Base-by-base conservation (phyloP, 2,797 vertebrate species). In the Spinus olivaceus region DNA sequence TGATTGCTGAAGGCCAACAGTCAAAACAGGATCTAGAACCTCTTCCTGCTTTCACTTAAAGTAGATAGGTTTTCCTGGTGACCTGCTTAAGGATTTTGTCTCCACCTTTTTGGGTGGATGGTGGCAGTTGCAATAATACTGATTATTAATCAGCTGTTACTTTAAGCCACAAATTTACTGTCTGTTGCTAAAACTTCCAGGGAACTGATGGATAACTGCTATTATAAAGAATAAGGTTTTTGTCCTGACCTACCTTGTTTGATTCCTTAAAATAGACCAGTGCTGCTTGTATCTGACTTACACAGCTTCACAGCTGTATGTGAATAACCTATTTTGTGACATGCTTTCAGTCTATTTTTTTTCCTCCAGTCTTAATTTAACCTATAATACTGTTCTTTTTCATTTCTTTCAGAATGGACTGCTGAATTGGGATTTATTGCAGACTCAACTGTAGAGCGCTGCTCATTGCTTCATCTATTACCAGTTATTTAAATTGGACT, bases 401-500 rank as follows among this genome's bases (percentile, higher is more conserved):
- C 67, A 51, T 97, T 96, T 95, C 92, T 97, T 98, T 91, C 96
- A 97, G 97, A 97, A 97, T 98, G 98, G 98, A 98, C 96, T 97
- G 95, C 97, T 98, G 98, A 98, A 98, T 97, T 98, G 98, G 98
- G 98, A 99, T 98, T 98, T 94, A 95, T 94, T 96, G 96, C 96
- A 98, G 97, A 97, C 95, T 97, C 95, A 92, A 93, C 97, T 97
- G 96, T 93, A 97, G 97, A 97, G 69, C 94, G 11, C 89, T 95
- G 91, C 97, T 97, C 94, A 37, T 96, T 96, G 96, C 98, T 98
- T 95, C 96, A 78, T 98, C 97, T 97, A 83, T 95, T 97, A 95
- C 96, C 97, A 98, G 98, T 97, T 98, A 98, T 98, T 98, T 98
- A 98, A 98, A 98, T 98, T 97, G 51, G 97, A 98, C 98, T 98